Evolutionary conservation across 2,888 invertebrate species (phyloP), one percentile per base, ranked within the genome.

Genomic region (Xanthorhoe spadicearia): DNA sequence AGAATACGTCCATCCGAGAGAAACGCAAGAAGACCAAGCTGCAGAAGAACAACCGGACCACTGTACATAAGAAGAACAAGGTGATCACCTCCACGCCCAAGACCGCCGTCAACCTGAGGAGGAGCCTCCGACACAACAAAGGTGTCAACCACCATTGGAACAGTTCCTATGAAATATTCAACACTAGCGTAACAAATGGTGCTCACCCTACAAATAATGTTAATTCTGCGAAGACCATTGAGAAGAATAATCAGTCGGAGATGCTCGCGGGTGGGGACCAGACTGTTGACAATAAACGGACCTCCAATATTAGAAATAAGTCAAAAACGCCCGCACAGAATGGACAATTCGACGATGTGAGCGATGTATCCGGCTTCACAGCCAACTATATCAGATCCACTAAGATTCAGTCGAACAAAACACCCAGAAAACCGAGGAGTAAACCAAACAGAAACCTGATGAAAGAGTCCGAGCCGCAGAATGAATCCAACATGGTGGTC

Each of bases 371-470:
- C 43, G 93, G 93, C 0, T 90, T 92, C 64, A 93, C 93, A 23
- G 93, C 92, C 2, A 93, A 91, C 73, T 93, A 93, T 69, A 93
- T 93, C 35, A 82, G 91, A 38, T 93, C 93, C 17, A 92, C 93
- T 15, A 93, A 92, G 76, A 72, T 90, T 15, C 84, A 88, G 67
- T 82, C 86, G 17, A 78, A 80, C 49, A 91, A 87, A 76, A 84
- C 84, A 64, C 79, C 85, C 18, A 81, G 83, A 43, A 90, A 87
- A 74, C 69, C 86, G 28, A 85, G 86, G 68, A 84, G 79, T 69
- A 90, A 87, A 73, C 77, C 79, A 10, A 83, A 64, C 61, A 84
- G 85, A 55, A 86, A 81, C 59, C 74, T 87, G n/a, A 79, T 84
- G 1, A 88, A 87, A 64, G 84, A 87, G 65, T 79, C 86, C 77